phyloP scores from a whole-genome alignment of 2,113 vertebrate species.

The Pachyramphus minor region DNA sequence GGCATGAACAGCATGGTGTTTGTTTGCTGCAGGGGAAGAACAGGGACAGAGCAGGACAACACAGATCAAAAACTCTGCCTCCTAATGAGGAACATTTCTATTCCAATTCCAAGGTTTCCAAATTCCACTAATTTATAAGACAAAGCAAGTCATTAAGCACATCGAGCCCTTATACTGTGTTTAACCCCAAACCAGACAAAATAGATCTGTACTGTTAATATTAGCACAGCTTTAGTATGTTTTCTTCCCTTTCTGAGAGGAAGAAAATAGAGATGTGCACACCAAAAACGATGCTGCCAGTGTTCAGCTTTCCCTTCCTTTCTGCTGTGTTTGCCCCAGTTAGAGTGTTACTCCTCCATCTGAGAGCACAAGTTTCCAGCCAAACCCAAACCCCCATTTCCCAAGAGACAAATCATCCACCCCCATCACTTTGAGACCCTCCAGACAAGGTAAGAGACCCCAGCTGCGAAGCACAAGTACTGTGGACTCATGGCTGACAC shows the following conservation, averaged over 20 bases:
- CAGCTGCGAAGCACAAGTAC: neutral
- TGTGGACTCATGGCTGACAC: neutral
- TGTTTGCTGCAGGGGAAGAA: neutral
- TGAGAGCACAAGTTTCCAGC: neutral
- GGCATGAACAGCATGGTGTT: neutral
- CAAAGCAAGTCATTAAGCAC: neutral
- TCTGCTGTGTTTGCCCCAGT: neutral
- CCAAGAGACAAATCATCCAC: neutral
- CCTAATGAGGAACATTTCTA: neutral
- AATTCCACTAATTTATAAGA: neutral
- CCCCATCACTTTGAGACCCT: neutral
- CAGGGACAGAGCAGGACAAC: neutral
- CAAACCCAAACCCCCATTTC: neutral
- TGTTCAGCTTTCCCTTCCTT: neutral
- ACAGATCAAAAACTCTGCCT: neutral
- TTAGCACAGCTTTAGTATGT: neutral
- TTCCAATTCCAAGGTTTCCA: neutral
- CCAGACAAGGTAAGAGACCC: neutral
- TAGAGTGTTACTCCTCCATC: neutral
- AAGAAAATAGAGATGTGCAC: neutral
- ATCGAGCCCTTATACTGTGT: accelerated
- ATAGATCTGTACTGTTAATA: neutral
- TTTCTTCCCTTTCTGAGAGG: neutral
- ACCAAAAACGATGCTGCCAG: neutral
- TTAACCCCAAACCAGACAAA: neutral